A percentile compares a stretch with the other conserved stretches of the same genome.
Conservation (phyloP, 2,797 vertebrate genomes). For the Crypturellus tataupa region DNA sequence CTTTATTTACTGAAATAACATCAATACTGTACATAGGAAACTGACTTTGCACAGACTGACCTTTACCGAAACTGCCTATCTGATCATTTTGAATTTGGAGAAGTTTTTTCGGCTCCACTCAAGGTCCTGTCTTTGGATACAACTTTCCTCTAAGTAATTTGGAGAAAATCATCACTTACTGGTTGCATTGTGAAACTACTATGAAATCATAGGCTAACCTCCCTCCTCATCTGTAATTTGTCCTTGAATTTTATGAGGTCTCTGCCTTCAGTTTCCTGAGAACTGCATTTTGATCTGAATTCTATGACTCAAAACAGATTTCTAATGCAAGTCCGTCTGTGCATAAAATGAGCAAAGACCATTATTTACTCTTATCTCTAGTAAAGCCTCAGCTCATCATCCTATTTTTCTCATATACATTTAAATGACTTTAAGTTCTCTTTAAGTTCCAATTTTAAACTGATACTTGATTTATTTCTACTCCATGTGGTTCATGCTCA, state of each 20-base stretch:
- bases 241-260: not conserved
- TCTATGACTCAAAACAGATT: slow-evolving; percentile 27
- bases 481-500: slow-evolving; percentile 33
- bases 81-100: not conserved
- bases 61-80: not conserved
- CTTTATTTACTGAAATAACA: not conserved
- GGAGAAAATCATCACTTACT: not conserved
- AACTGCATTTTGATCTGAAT: slow-evolving; percentile 19
- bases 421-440: slow-evolving; percentile 60
- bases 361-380: slow-evolving; percentile 67
- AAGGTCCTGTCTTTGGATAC: not conserved
- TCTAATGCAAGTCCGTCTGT: slow-evolving; percentile 30
- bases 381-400: slow-evolving; percentile 40
- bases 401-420: slow-evolving; percentile 64
- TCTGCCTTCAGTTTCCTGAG: not conserved
- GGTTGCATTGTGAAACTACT: not conserved
- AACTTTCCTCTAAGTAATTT: not conserved
- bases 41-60: not conserved
- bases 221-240: not conserved
- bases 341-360: slow-evolving; percentile 50
- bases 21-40: not conserved
- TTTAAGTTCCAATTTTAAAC: slow-evolving; percentile 54
- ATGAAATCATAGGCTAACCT: not conserved
- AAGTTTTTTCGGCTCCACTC: not conserved
- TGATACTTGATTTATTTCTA: slow-evolving; percentile 75